Conservation (phyloP, 1,140 invertebrate species). For the Lasioglossum albipes region DNA sequence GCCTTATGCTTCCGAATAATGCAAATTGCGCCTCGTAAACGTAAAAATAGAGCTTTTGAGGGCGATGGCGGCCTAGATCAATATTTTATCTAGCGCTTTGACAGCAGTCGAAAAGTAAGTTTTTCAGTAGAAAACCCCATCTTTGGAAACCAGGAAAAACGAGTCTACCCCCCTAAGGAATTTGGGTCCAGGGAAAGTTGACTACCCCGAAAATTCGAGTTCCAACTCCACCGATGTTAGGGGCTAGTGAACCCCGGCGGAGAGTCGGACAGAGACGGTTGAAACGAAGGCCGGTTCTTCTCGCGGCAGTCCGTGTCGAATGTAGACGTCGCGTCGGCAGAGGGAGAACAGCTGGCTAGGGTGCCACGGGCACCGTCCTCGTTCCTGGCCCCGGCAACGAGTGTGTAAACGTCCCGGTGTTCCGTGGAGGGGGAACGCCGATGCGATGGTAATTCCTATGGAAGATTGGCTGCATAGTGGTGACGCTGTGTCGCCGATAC, state of each 20-base stretch:
- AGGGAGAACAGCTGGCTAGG: slow-evolving; percentile 56
- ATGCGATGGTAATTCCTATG: slow-evolving; percentile 57
- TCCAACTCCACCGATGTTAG: not conserved
- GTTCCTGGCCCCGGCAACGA: slow-evolving; percentile 48
- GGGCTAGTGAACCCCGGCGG: not conserved
- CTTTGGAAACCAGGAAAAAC: too few relatives aligned
- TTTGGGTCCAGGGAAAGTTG: too few relatives aligned
- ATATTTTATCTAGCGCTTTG: too few relatives aligned
- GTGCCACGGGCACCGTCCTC: slow-evolving; percentile 40
- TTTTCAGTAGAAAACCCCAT: too few relatives aligned
- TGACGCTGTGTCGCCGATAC: slow-evolving; percentile 52
- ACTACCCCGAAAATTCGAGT: too few relatives aligned
- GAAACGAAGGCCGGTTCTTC: not conserved
- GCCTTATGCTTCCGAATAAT: too few relatives aligned
- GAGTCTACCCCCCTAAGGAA: too few relatives aligned
- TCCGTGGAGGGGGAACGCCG: not conserved
- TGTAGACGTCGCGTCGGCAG: not conserved
- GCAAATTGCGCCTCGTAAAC: too few relatives aligned
- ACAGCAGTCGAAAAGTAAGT: too few relatives aligned
- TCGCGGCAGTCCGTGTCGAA: slow-evolving; percentile 8
- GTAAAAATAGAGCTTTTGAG: too few relatives aligned
- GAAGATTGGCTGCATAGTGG: slow-evolving; percentile 62
- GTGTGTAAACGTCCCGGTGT: slow-evolving; percentile 33
- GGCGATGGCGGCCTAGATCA: too few relatives aligned
- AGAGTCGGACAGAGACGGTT: too few relatives aligned